A percentile compares a stretch with the other conserved stretches of the same genome.
Conservation (phyloP, 2,888 invertebrate species). For the Epistrophe grossulariae region DNA sequence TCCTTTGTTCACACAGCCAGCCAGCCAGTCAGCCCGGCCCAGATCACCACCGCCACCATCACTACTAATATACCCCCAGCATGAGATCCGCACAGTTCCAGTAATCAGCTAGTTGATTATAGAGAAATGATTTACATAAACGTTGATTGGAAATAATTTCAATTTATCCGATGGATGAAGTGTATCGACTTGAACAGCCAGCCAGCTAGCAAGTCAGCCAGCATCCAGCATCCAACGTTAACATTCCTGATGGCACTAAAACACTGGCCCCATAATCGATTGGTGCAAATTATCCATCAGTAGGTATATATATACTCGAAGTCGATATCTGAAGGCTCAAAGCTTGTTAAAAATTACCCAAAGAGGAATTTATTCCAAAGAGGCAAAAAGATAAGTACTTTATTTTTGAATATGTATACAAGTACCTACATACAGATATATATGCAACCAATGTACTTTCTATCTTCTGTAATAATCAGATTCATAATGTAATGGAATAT, state of each 20-base stretch:
- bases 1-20: slow-evolving; percentile 22
- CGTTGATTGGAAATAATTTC: slow-evolving; percentile 62
- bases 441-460: neutral
- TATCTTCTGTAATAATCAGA: slow-evolving; percentile 33
- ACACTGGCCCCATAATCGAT: slow-evolving; percentile 36
- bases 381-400: slow-evolving; percentile 33
- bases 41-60: neutral
- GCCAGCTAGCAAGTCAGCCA: neutral
- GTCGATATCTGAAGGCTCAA: slow-evolving; percentile 42
- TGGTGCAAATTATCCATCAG: slow-evolving; percentile 49
- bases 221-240: neutral
- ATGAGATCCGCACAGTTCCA: slow-evolving; percentile 13
- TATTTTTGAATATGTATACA: slow-evolving; percentile 23
- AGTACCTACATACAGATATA: neutral
- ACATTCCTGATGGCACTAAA: neutral
- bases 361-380: slow-evolving; percentile 36
- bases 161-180: slow-evolving; percentile 47
- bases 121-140: slow-evolving; percentile 47
- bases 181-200: slow-evolving; percentile 26
- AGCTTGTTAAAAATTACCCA: slow-evolving; percentile 45
- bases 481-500: slow-evolving; percentile 32
- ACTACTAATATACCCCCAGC: too few species aligned
- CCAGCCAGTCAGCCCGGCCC: neutral
- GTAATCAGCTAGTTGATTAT: slow-evolving; percentile 30
- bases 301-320: too few species aligned